Conservation (phyloP, 2,113 vertebrate species). For the Castor canadensis region DNA sequence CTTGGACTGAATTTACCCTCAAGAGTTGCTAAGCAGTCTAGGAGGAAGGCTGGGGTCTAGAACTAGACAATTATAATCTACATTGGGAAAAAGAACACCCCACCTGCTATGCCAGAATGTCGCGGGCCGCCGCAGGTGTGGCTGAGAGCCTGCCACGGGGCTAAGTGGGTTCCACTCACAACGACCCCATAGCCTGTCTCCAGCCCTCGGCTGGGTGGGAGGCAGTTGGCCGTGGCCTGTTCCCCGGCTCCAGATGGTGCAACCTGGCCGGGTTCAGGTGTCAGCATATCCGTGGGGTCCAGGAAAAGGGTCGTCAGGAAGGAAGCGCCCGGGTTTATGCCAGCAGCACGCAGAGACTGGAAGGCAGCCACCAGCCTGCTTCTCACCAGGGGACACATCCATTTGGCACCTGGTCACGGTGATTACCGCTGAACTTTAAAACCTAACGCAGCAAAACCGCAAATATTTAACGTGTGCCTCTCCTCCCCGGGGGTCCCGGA, state of each 20-base stretch:
- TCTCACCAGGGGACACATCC: slow-evolving; percentile 72
- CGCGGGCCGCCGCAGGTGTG: neutral
- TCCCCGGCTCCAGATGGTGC: neutral
- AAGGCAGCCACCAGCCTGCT: slow-evolving; percentile 72
- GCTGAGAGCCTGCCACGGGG: neutral
- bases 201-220: too few species aligned
- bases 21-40: too few species aligned
- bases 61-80: neutral
- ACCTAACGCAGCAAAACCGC: slow-evolving; percentile 78
- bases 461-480: slow-evolving; percentile 83
- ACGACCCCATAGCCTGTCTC: rapidly evolving
- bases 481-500: slow-evolving; percentile 62
- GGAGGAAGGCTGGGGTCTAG: neutral
- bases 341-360: slow-evolving; percentile 64
- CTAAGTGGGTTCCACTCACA: rapidly evolving
- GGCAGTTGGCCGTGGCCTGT: rapidly evolving
- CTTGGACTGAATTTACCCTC: neutral
- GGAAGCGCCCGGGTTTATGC: slow-evolving; percentile 63
- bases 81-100: neutral
- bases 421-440: slow-evolving; percentile 84
- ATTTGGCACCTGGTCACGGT: slow-evolving; percentile 81
- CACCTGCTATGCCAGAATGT: neutral
- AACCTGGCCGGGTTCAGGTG: neutral
- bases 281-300: neutral
- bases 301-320: slow-evolving; percentile 45